Conservation (phyloP, 1,140 invertebrate species). For the Battus philenor region DNA sequence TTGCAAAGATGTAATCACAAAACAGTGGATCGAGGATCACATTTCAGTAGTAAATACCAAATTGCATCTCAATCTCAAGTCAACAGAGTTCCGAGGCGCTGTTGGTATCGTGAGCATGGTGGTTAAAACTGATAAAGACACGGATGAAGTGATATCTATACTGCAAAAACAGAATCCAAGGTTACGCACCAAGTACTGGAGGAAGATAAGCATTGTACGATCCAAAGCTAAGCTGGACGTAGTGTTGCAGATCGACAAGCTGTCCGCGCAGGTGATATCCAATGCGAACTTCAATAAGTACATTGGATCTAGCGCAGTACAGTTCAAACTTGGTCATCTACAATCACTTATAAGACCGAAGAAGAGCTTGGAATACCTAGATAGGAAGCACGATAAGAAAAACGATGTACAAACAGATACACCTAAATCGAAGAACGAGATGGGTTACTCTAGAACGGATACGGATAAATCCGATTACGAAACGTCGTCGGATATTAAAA, state of each 20-base stretch:
- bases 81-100: slow-evolving; percentile 55
- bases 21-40: slow-evolving; percentile 42
- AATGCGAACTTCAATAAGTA: slow-evolving; percentile 37
- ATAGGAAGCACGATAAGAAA: slow-evolving; percentile 22
- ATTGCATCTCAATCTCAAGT: slow-evolving; percentile 38
- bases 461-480: background rate
- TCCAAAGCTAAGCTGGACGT: slow-evolving; percentile 42
- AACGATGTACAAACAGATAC: background rate
- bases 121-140: slow-evolving; percentile 35
- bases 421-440: too few relatives aligned
- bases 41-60: slow-evolving; percentile 32
- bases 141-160: slow-evolving; percentile 43
- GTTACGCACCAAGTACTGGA: slow-evolving; percentile 58
- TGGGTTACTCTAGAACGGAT: background rate
- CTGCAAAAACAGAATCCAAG: slow-evolving; percentile 58
- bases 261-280: slow-evolving; percentile 55
- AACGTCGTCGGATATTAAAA: background rate
- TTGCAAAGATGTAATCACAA: slow-evolving; percentile 38
- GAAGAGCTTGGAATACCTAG: slow-evolving; percentile 33
- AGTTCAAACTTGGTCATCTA: slow-evolving; percentile 56
- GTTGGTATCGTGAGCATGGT: slow-evolving; percentile 60
- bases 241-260: slow-evolving; percentile 59
- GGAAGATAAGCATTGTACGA: slow-evolving; percentile 47
- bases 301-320: slow-evolving; percentile 29
- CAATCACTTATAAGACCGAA: slow-evolving; percentile 43